Percentiles rank a stretch among this genome's conserved stretches.
These are phyloP conservation scores for Psittacula derbiana DNA, from an alignment of 2,797 vertebrate genomes.

Conservation along the genomic window DNA sequence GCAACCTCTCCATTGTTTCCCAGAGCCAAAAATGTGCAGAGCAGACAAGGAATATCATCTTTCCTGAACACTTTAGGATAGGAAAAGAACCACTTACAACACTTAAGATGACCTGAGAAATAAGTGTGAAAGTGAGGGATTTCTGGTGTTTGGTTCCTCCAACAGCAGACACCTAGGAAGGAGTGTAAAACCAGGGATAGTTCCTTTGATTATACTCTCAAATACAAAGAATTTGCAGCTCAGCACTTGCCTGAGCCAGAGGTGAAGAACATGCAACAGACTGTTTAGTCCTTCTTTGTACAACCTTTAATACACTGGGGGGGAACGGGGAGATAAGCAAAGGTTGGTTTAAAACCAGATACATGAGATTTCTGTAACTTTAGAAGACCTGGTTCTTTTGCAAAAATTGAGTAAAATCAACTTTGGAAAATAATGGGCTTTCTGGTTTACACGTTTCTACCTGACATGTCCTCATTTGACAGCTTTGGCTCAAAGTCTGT, in stretches of 20 bases:
- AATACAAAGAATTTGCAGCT: neutral
- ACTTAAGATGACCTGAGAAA: neutral
- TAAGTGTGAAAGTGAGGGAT: neutral
- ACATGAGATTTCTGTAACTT: neutral
- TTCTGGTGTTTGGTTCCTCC: neutral
- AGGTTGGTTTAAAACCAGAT: neutral
- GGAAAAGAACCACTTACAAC: neutral
- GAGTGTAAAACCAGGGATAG: neutral
- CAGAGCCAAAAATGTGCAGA: neutral
- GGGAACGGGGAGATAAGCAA: neutral
- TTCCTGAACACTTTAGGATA: neutral
- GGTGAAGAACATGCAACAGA: neutral
- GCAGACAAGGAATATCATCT: neutral
- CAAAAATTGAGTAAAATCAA: neutral
- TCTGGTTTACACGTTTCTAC: neutral
- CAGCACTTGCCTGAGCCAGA: neutral
- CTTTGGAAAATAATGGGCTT: neutral
- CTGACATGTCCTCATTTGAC: neutral
- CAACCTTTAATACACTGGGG: neutral
- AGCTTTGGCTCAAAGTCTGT: neutral
- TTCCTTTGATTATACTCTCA: neutral
- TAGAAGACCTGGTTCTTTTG: fast-evolving
- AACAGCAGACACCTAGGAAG: neutral
- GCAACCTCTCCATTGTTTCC: neutral
- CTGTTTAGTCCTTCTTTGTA: neutral